These are phyloP conservation scores for Drosophila borborema DNA, from an alignment of 2,888 invertebrate genomes.

Conservation along the genomic window DNA sequence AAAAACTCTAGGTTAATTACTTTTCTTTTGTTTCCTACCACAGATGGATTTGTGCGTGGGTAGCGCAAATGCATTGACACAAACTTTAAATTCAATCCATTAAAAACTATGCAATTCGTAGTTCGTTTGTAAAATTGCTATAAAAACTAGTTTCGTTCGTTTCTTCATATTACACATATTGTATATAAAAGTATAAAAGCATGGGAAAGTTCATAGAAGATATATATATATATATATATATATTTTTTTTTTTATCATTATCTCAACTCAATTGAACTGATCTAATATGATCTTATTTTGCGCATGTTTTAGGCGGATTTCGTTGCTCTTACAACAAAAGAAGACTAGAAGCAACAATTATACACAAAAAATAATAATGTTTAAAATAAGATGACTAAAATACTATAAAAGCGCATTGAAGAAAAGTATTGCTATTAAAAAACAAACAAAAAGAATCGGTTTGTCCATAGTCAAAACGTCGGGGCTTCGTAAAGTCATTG, in stretches of 20 bases:
- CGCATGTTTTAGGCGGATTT: slow-evolving; percentile 63
- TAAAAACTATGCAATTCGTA: slow-evolving; percentile 77
- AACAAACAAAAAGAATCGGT: slow-evolving; percentile 61
- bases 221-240: slow-evolving; percentile 22
- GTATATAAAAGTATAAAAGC: slow-evolving; percentile 81
- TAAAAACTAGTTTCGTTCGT: slow-evolving; percentile 82
- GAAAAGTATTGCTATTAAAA: slow-evolving; percentile 64
- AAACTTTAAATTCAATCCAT: slow-evolving; percentile 70
- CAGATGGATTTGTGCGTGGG: slow-evolving; percentile 54
- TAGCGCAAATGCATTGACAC: slow-evolving; percentile 48
- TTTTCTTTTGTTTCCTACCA: slow-evolving; percentile 53
- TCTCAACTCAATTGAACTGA: slow-evolving; percentile 59
- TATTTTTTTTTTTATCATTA: slow-evolving; percentile 28
- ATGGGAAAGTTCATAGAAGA: slow-evolving; percentile 75
- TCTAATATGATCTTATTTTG: slow-evolving; percentile 47
- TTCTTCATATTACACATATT: slow-evolving; percentile 74
- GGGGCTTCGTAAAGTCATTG: slow-evolving; percentile 76
- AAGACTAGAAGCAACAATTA: slow-evolving; percentile 85
- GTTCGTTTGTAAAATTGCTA: slow-evolving; percentile 77
- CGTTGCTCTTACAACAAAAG: slow-evolving; percentile 84
- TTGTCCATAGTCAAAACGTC: slow-evolving; percentile 46
- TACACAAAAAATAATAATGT: slow-evolving; percentile 80
- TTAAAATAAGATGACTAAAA: slow-evolving; percentile 80
- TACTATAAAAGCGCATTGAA: slow-evolving; percentile 79
- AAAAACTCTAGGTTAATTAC: slow-evolving; percentile 65